These are phyloP conservation scores for Oreochromis grahami DNA, from an alignment of 2,797 vertebrate genomes.

Conservation along the genomic window DNA sequence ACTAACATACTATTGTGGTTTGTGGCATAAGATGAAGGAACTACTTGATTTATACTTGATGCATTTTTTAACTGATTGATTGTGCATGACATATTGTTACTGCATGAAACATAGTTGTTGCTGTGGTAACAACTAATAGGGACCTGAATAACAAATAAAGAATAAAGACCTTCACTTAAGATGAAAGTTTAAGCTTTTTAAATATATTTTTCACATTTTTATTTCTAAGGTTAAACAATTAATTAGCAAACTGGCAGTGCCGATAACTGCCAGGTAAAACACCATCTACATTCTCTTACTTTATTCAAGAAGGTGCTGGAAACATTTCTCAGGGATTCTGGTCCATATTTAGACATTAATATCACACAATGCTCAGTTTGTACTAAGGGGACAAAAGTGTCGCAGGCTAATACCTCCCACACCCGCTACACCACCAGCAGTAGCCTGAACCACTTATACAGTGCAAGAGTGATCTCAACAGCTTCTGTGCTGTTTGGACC, in stretches of 20 bases:
- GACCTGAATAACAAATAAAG: background rate
- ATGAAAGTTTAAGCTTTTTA: background rate
- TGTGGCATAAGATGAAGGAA: background rate
- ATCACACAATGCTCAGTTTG: background rate
- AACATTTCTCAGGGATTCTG: background rate
- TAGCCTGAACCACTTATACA: background rate
- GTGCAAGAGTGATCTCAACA: background rate
- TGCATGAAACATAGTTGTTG: background rate
- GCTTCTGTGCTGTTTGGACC: accelerated
- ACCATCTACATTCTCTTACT: background rate
- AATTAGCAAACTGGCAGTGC: background rate
- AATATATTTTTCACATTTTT: background rate
- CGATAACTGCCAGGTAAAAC: background rate
- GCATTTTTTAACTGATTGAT: background rate
- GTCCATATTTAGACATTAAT: background rate
- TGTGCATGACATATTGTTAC: background rate
- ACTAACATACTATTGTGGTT: background rate
- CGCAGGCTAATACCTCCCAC: background rate
- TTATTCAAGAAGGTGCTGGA: background rate
- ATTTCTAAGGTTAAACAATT: background rate
- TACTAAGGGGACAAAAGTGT: background rate
- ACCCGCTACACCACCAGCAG: background rate
- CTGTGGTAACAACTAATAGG: background rate
- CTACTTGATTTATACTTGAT: background rate
- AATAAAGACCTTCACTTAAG: background rate